Conservation (phyloP, 2,797 vertebrate genomes). For the Lagodon rhomboides region DNA sequence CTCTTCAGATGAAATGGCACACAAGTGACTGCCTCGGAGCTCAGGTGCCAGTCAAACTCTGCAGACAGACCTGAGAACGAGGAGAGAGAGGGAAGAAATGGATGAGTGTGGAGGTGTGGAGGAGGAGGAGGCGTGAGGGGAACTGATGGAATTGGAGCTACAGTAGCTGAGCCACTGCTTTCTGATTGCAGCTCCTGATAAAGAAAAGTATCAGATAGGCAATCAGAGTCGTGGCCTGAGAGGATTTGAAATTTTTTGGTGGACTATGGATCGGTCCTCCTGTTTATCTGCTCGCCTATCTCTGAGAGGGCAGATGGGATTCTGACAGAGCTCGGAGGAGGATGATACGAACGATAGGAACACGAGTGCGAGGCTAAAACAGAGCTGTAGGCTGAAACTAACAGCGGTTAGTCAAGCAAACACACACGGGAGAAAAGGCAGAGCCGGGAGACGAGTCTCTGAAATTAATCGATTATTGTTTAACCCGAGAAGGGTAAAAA, state of each 20-base stretch:
- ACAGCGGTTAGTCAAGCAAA: background rate
- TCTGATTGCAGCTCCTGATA: conserved; percentile 69
- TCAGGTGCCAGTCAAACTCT: conserved; percentile 51
- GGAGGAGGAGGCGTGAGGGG: conserved; percentile 27
- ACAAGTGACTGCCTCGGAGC: conserved; percentile 46
- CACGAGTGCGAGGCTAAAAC: background rate
- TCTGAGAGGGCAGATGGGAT: conserved; percentile 40
- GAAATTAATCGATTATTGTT: background rate
- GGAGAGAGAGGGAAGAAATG: conserved; percentile 17
- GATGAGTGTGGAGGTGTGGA: conserved; percentile 24
- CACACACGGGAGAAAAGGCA: background rate
- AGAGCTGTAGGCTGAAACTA: background rate
- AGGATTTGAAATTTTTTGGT: conserved; percentile 51
- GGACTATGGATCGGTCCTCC: conserved; percentile 33
- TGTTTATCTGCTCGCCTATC: conserved; percentile 29
- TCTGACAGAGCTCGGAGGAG: conserved; percentile 17
- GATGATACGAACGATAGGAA: background rate
- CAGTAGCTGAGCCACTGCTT: conserved; percentile 43
- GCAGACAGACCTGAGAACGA: conserved; percentile 30
- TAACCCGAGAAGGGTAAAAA: background rate
- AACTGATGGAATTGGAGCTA: conserved; percentile 56
- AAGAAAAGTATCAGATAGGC: conserved; percentile 63
- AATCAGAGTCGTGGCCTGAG: conserved; percentile 59
- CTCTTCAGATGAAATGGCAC: conserved; percentile 44
- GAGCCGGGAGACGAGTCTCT: background rate